These are phyloP conservation scores for Drosophila micromelanica DNA, from an alignment of 1,140 invertebrate genomes.

Conservation along the genomic window DNA sequence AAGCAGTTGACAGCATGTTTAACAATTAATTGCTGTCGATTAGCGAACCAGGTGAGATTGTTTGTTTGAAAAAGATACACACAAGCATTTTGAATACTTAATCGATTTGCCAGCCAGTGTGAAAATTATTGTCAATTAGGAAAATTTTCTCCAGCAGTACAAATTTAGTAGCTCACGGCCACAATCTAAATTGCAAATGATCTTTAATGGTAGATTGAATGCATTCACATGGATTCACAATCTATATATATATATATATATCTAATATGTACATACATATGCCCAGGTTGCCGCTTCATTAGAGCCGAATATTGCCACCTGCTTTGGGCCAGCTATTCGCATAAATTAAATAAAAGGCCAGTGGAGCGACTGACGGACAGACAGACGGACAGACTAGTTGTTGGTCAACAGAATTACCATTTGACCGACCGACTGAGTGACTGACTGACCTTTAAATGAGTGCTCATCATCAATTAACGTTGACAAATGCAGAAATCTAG, in stretches of 20 bases:
- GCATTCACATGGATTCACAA: slow-evolving; percentile 23
- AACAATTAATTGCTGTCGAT: not conserved
- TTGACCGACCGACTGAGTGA: slow-evolving; percentile 16
- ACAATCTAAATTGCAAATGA: slow-evolving; percentile 54
- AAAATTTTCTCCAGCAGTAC: slow-evolving; percentile 10
- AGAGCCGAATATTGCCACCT: slow-evolving; percentile 48
- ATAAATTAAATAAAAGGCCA: slow-evolving; percentile 69
- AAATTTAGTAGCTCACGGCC: slow-evolving; percentile 37
- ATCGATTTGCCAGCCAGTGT: slow-evolving; percentile 8
- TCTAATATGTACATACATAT: not conserved
- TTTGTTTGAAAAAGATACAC: not conserved
- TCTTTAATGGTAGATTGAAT: slow-evolving; percentile 45
- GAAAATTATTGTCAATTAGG: slow-evolving; percentile 28
- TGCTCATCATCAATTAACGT: slow-evolving; percentile 74
- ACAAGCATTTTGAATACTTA: not conserved
- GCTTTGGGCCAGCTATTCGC: slow-evolving; percentile 52
- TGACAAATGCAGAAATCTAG: slow-evolving; percentile 63
- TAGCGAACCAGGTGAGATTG: not conserved
- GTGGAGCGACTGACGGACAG: slow-evolving; percentile 15
- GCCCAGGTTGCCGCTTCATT: slow-evolving; percentile 62
- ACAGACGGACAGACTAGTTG: slow-evolving; percentile 9
- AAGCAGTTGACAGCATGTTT: not conserved
- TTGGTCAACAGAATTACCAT: slow-evolving; percentile 5
- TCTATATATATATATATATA: too few species aligned
- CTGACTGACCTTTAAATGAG: slow-evolving; percentile 55